phyloP scores from a whole-genome alignment of 30 jellyfish, hydroid and myxozoan genomes.

The Turritopsis rubra region DNA sequence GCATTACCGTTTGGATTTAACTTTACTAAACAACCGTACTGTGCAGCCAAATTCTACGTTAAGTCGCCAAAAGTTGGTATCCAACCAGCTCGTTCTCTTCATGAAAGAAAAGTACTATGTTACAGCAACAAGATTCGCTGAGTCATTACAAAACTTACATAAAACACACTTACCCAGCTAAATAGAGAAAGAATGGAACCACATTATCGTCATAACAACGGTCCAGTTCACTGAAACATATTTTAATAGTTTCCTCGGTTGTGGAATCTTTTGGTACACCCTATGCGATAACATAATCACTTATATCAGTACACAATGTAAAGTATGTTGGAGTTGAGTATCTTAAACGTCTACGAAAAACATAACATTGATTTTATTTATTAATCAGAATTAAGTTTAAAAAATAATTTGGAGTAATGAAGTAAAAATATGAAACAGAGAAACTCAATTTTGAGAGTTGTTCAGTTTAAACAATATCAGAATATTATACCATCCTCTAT shows the following conservation, averaged over 20 bases:
- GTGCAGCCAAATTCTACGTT: constrained; percentile 88
- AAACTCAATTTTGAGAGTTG: no score
- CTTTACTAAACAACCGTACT: constrained; percentile 95
- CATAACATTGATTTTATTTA: no score
- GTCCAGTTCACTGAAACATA: constrained; percentile 82
- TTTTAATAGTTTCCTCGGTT: constrained; percentile 81
- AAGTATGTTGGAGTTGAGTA: no score
- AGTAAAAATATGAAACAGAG: no score
- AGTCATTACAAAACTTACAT: no score
- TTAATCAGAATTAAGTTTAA: no score
- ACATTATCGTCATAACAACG: constrained; percentile 83
- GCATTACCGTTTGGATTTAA: constrained; percentile 77
- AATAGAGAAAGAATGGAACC: constrained; percentile 75
- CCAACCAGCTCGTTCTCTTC: constrained; percentile 98
- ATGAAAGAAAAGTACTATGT: no score
- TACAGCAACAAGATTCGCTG: no score
- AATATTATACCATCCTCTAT: constrained; percentile 48
- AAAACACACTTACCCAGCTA: constrained; percentile 84
- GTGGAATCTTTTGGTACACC: constrained; percentile 96
- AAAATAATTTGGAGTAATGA: no score
- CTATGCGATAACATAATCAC: constrained; percentile 13
- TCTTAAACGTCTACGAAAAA: no score
- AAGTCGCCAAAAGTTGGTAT: constrained; percentile 85
- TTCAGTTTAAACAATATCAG: neutral
- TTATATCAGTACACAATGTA: no score